A percentile compares a stretch with the other conserved stretches of the same genome.
Evolutionary conservation across 2,888 invertebrate genomes (phyloP).

Genomic region (Tillus elongatus): DNA sequence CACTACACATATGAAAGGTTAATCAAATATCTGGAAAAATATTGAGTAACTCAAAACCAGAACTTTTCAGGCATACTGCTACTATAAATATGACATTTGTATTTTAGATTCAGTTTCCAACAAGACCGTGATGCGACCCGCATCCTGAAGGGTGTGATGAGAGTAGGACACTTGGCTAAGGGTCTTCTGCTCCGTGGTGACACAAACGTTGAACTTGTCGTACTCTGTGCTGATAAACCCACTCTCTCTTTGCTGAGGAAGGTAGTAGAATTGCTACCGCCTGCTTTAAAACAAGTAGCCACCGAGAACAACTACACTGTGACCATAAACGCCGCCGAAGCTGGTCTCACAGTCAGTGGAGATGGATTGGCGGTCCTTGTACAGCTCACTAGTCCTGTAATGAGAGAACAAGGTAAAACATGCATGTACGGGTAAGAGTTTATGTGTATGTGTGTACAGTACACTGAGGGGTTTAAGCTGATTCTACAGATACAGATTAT

Average conservation of each 20-base stretch:
- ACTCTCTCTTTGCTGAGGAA: constrained; percentile 78
- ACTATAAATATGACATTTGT: constrained; percentile 10
- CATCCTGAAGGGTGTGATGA: constrained; percentile 91
- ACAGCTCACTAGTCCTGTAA: constrained; percentile 84
- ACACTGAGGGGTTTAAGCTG: constrained; percentile 41
- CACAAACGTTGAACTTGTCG: constrained; percentile 82
- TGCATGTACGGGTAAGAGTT: constrained; percentile 19
- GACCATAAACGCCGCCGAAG: constrained; percentile 73
- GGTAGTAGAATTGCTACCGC: constrained; percentile 75
- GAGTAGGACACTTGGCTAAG: constrained; percentile 85
- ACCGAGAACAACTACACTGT: constrained; percentile 74
- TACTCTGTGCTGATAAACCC: constrained; percentile 90
- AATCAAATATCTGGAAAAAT: no score
- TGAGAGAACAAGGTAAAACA: constrained; percentile 68
- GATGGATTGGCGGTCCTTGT: constrained; percentile 73
- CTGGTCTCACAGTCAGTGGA: constrained; percentile 75
- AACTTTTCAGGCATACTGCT: no score
- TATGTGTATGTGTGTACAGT: constrained; percentile 33
- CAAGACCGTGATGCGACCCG: constrained; percentile 54
- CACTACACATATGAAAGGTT: no score
- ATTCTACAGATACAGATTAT: no score
- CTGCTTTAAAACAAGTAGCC: constrained; percentile 62
- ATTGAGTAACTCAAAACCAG: no score
- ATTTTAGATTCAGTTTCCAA: constrained; percentile 54
- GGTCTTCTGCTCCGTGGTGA: constrained; percentile 86